A percentile compares a stretch with the other conserved stretches of the same genome.
Conservation (phyloP, 2,888 invertebrate species). For the Zonitis immaculata region DNA sequence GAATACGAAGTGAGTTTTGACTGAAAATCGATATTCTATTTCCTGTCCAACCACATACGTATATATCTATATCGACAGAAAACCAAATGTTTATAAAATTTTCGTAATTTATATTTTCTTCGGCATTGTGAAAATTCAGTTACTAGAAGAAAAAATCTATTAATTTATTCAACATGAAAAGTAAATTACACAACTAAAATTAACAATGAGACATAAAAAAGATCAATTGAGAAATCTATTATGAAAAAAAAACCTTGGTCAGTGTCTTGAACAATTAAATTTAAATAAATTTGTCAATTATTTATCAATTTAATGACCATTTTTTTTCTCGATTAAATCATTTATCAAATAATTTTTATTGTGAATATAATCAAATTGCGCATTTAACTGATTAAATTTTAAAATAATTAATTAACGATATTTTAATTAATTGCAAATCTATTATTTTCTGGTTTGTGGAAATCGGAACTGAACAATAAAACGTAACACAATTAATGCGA, state of each 20-base stretch:
- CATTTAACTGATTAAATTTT: not conserved
- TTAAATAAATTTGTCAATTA: not conserved
- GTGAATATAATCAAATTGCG: not conserved
- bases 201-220: not conserved
- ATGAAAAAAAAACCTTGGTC: not conserved
- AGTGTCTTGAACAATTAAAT: not conserved
- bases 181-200: not conserved
- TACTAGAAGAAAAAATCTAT: not conserved
- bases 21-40: not conserved
- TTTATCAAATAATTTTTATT: not conserved
- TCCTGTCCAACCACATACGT: not conserved
- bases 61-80: too few species aligned
- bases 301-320: not conserved
- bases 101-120: too few species aligned
- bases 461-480: not conserved
- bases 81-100: too few species aligned
- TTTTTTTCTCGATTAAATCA: too few species aligned
- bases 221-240: not conserved
- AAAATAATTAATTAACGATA: not conserved
- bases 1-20: too few species aligned
- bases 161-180: not conserved
- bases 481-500: not conserved
- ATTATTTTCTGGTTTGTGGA: too few species aligned
- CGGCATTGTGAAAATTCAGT: not conserved
- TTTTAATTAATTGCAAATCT: too few species aligned